phyloP scores from a whole-genome alignment of 2,888 invertebrate species.

The Dynastes maya region DNA sequence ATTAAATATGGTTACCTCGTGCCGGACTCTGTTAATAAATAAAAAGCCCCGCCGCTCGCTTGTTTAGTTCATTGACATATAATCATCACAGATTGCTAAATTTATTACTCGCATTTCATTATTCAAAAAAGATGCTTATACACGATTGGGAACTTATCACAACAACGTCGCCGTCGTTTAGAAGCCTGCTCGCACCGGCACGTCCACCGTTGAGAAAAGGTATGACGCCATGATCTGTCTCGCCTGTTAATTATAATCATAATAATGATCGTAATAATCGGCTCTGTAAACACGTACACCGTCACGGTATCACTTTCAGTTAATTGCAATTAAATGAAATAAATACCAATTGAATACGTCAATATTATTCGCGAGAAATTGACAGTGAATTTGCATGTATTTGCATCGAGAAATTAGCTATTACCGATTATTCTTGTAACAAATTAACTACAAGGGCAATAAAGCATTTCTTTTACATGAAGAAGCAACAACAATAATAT shows the following conservation, averaged over 20 bases:
- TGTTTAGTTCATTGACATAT: constrained; percentile 60
- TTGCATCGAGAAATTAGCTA: no score
- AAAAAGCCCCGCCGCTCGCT: constrained; percentile 56
- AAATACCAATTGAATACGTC: constrained; percentile 27
- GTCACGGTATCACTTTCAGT: constrained; percentile 31
- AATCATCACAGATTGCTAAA: constrained; percentile 58
- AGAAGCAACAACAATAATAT: no score
- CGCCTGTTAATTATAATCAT: constrained; percentile 39
- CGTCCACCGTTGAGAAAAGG: not conserved
- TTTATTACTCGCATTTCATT: constrained; percentile 56
- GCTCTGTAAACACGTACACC: constrained; percentile 34
- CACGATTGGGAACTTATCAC: constrained; percentile 47
- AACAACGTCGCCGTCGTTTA: constrained; percentile 48
- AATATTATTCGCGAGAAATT: not conserved
- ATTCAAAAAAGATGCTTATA: constrained; percentile 50
- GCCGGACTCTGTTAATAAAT: constrained; percentile 58
- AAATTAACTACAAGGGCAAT: no score
- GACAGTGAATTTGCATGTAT: not conserved
- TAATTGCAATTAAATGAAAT: constrained; percentile 45
- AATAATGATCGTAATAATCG: constrained; percentile 35
- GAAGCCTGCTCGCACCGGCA: constrained; percentile 10
- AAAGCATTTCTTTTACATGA: no score
- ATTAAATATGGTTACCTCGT: constrained; percentile 62
- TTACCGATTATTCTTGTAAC: no score
- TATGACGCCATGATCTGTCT: constrained; percentile 5